Percentiles rank a stretch among this genome's conserved stretches.
These are phyloP conservation scores for Okamejei kenojei DNA, from an alignment of 2,797 vertebrate genomes.

Conservation along the genomic window DNA sequence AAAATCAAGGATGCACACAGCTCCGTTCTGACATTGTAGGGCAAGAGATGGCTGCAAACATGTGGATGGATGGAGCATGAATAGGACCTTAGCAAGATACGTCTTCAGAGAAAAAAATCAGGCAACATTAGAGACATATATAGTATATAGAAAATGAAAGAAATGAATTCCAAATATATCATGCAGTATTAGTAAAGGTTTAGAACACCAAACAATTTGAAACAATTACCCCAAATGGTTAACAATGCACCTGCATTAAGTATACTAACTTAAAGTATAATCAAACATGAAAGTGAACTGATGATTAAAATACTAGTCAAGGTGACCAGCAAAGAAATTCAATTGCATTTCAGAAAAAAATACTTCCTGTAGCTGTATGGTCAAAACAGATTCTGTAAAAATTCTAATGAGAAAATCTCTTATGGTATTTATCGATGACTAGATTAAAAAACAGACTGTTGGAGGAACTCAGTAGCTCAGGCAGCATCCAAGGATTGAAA, in stretches of 20 bases:
- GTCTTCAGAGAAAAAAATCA: neutral
- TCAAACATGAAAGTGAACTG: neutral
- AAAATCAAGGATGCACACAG: no score
- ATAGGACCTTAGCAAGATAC: neutral
- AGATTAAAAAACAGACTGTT: no score
- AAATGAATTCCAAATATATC: neutral
- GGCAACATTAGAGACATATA: neutral
- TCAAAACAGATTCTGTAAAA: neutral
- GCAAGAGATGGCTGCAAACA: no score
- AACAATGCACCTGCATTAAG: neutral
- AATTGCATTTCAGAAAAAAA: neutral
- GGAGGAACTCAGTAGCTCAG: no score
- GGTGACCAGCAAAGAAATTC: neutral
- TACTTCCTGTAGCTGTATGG: neutral
- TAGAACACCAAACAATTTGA: neutral
- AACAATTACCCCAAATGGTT: neutral
- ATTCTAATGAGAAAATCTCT: neutral
- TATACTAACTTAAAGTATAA: neutral
- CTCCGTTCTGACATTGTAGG: no score
- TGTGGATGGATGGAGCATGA: neutral
- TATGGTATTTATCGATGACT: neutral
- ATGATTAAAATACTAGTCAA: neutral
- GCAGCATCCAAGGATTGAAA: no score
- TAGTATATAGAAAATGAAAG: neutral
- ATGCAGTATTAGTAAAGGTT: neutral